Evolutionary conservation across 1,140 invertebrate species (phyloP).

Genomic region (Heliconius nattereri): DNA sequence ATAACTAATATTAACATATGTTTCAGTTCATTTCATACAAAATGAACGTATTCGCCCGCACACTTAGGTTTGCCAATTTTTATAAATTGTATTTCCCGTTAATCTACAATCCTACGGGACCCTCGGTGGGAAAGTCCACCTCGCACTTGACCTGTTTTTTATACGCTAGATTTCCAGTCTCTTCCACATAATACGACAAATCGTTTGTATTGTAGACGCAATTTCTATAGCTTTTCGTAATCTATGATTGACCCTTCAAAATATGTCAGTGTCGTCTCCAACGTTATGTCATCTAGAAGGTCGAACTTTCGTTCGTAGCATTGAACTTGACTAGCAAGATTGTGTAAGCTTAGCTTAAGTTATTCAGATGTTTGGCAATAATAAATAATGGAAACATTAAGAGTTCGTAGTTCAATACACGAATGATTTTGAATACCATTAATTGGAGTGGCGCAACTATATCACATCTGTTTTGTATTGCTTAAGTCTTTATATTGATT

Average conservation of each 20-base stretch:
- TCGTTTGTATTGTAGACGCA: no score
- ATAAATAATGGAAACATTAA: slow-evolving; percentile 27
- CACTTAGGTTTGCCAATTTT: no score
- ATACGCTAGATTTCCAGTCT: no score
- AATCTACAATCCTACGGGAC: no score
- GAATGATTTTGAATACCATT: not conserved
- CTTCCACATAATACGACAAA: no score
- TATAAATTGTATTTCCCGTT: no score
- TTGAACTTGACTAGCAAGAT: slow-evolving; percentile 45
- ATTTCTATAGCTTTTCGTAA: not conserved
- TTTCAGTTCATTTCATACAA: no score
- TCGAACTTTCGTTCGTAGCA: slow-evolving; percentile 41
- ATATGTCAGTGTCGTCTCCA: slow-evolving; percentile 17
- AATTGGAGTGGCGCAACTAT: slow-evolving; percentile 1
- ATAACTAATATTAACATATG: no score
- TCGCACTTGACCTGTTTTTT: no score
- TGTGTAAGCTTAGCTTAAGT: slow-evolving; percentile 30
- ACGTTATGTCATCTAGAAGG: slow-evolving; percentile 43
- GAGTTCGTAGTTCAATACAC: slow-evolving; percentile 30
- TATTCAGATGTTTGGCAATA: slow-evolving; percentile 27
- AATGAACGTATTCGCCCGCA: no score
- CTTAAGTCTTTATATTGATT: not conserved
- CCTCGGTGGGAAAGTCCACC: no score
- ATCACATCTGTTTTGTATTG: not conserved
- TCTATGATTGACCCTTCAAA: slow-evolving; percentile 5